Evolutionary conservation across 1,140 invertebrate species (phyloP), one percentile per base, ranked within the genome.

Genomic region (Cydia splendana): DNA sequence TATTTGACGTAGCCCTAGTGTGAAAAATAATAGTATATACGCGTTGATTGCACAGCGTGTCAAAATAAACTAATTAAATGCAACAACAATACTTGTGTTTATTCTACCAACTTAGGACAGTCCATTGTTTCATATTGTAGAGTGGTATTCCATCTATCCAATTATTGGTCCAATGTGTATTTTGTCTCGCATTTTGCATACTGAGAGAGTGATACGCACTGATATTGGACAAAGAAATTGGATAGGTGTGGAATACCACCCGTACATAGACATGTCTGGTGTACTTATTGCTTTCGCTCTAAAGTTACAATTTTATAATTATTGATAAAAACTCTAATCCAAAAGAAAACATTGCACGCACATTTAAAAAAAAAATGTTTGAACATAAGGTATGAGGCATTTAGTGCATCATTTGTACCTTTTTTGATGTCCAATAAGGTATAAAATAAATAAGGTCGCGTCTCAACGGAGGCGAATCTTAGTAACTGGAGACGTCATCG

Each of bases 1-100:
- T 38, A 71, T 45, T 38, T 71, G 67, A 71, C 67, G 28, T 71
- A 71, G 67, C 67, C 67, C 30, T 71, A 30, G 67, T 38, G 67
- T 71, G 67, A 38, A 71, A 71, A 42, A 34, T 71, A 42, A 71
- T 15, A 42, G 38, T 38, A 18, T 38, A 38, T 18, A 71, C 67
- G 67, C 30, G 18, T n/a, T 20, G 15, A 42, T 10, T 71, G 67
- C 24, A 13, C 13, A 7, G 28, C 30, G 65, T 69, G 67, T 45
- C 34, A 42, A 71, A 71, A 62, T 62, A 24, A 24, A 62, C 20
- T 24, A 24, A 62, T 62, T 62, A n/a, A n/a, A 62, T 62, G 20
- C 57, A 62, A 48, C 13, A 57, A 62, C 57, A 9, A 12, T 24
- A 62, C n/a, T 20, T 62, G 20, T 62, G 9, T 62, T 53, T 62